Evolutionary conservation across 2,113 vertebrate species (phyloP).

Genomic region (Cercocebus atys): DNA sequence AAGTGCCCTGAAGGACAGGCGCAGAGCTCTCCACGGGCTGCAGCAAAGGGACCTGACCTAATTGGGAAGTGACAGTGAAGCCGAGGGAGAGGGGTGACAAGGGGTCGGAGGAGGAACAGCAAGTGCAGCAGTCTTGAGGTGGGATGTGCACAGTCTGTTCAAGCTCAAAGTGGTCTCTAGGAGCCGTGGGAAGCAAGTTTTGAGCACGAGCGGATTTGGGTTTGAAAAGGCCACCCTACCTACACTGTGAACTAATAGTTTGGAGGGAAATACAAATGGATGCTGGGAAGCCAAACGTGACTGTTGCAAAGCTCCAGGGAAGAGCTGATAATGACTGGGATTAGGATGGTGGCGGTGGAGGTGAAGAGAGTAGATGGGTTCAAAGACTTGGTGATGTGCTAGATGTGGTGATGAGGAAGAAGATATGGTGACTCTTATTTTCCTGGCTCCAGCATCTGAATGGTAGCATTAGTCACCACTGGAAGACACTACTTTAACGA

Average conservation of each 20-base stretch:
- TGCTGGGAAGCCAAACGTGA: too few species aligned
- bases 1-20: neutral
- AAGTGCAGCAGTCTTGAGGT: neutral
- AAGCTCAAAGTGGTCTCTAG: neutral
- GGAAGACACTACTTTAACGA: neutral
- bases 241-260: neutral
- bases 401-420: neutral
- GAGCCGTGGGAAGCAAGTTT: neutral
- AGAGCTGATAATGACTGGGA: neutral
- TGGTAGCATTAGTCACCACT: neutral
- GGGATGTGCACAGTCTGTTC: neutral
- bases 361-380: neutral
- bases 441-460: neutral
- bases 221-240: neutral
- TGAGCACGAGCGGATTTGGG: neutral
- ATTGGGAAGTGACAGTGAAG: neutral
- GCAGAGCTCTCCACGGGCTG: neutral
- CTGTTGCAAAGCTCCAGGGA: neutral
- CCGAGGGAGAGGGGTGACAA: neutral
- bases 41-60: neutral
- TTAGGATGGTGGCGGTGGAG: neutral
- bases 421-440: neutral
- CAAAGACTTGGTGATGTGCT: too few species aligned
- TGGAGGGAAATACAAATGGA: neutral
- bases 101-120: neutral